Percentiles rank a stretch among this genome's conserved stretches.
These are phyloP conservation scores for Camponotus vicinus DNA, from an alignment of 1,140 invertebrate species.

Conservation along the genomic window DNA sequence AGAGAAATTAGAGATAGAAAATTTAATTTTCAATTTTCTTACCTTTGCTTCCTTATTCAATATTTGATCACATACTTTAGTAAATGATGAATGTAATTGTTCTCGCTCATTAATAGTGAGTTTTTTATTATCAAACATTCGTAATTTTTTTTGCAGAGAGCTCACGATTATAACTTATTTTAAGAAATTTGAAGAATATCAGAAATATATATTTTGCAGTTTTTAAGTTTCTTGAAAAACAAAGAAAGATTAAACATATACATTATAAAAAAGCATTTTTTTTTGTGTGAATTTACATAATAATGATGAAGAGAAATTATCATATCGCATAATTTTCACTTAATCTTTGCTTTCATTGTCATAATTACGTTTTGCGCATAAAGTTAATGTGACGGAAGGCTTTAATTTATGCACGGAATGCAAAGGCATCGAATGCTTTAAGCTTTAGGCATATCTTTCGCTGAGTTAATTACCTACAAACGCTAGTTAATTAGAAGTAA, in stretches of 20 bases:
- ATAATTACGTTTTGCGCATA: background rate
- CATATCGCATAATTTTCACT: background rate
- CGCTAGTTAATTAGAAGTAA: constrained; percentile 19
- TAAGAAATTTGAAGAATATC: background rate
- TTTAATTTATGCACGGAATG: constrained; percentile 16
- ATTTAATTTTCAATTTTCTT: constrained; percentile 50
- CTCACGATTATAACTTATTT: background rate
- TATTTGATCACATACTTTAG: constrained; percentile 72
- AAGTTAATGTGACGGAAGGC: constrained; percentile 20
- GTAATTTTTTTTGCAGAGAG: background rate
- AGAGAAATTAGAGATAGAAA: constrained; percentile 16
- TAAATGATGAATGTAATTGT: background rate
- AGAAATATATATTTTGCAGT: background rate
- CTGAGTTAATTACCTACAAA: constrained; percentile 40
- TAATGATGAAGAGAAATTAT: background rate
- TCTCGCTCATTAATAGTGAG: background rate
- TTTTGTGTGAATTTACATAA: background rate
- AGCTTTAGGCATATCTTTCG: background rate
- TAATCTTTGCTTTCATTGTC: background rate
- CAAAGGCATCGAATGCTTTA: constrained; percentile 14
- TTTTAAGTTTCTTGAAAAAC: background rate
- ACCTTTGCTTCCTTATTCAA: constrained; percentile 54
- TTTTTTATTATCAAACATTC: background rate
- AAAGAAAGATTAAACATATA: background rate
- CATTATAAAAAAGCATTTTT: background rate